Base-by-base conservation (phyloP, 2,888 invertebrate species). In the Agrochola circellaris region DNA sequence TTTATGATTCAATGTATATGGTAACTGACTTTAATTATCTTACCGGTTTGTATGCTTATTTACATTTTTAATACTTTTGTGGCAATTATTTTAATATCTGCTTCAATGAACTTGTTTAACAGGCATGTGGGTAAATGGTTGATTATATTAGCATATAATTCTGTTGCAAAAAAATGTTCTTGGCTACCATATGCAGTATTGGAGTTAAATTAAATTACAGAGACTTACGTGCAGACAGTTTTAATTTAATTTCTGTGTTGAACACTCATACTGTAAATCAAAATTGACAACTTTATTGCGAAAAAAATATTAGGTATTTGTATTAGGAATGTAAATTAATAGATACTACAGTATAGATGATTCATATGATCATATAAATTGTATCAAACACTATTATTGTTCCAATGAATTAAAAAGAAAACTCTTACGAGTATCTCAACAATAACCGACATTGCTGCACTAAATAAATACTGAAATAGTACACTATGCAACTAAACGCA, bases 61-160 rank as follows among this genome's bases (percentile, higher is more conserved):
- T 87, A 88, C 83, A 85, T 88, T 88, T 86, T 87, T 85, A 77
- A 87, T 83, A 82, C 73, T 80, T 84, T 87, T 70, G 67, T 71
- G 72, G 78, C 80, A 84, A 88, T 88, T 87, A 88, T 88, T 85
- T 87, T 87, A 87, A 88, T 87, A 84, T 82, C 68, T 65, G 68
- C 82, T 75, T 72, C 86, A 85, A 88, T 84, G 78, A 80, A 85
- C 80, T 84, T 88, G 87, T 83, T 83, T 79, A 79, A 79, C 77
- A 61, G 77, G 65, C 70, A 70, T 84, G 64, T 80, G 78, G 73
- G 73, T 82, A 86, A 84, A 73, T 72, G 83, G 85, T 79, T 81
- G 62, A 73, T 76, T 73, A 75, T 77, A 84, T 81, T 87, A 85
- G 72, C 86, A 83, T 82, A 87, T 79, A 69, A 81, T 86, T 81